phyloP scores from a whole-genome alignment of 1,140 invertebrate species.

The Cydia pomonella region DNA sequence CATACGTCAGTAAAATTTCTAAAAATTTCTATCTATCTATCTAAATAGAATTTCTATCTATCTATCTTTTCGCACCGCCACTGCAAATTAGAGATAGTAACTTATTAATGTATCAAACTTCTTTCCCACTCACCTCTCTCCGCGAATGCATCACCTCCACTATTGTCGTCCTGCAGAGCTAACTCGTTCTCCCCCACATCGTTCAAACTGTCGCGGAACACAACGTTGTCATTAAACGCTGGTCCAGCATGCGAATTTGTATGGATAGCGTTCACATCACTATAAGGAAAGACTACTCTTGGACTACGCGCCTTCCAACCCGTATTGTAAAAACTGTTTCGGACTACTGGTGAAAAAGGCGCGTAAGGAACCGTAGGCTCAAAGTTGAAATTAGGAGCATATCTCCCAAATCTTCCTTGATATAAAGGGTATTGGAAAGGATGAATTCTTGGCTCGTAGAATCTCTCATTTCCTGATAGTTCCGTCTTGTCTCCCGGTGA shows the following conservation, averaged over 20 bases:
- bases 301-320: slow-evolving; percentile 81
- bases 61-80: no score
- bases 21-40: no score
- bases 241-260: slow-evolving; percentile 78
- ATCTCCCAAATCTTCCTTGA: slow-evolving; percentile 63
- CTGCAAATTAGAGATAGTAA: no score
- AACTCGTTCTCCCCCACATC: slow-evolving; percentile 81
- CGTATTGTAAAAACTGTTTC: slow-evolving; percentile 56
- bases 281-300: slow-evolving; percentile 81
- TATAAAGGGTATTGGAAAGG: slow-evolving; percentile 58
- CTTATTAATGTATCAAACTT: no score
- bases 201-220: slow-evolving; percentile 82
- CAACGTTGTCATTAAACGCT: slow-evolving; percentile 79
- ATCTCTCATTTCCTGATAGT: slow-evolving; percentile 63
- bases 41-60: no score
- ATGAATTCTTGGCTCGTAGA: slow-evolving; percentile 61
- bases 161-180: slow-evolving; percentile 77
- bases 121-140: slow-evolving; percentile 78
- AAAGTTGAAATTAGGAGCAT: slow-evolving; percentile 64
- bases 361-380: slow-evolving; percentile 50
- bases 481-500: slow-evolving; percentile 52
- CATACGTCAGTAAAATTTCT: no score
- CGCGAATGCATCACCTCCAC: slow-evolving; percentile 74
- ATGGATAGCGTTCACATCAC: slow-evolving; percentile 64
- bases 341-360: slow-evolving; percentile 56